A percentile compares a stretch with the other conserved stretches of the same genome.
Conservation (phyloP, 2,113 vertebrate species). For the Salvelinus sp. region DNA sequence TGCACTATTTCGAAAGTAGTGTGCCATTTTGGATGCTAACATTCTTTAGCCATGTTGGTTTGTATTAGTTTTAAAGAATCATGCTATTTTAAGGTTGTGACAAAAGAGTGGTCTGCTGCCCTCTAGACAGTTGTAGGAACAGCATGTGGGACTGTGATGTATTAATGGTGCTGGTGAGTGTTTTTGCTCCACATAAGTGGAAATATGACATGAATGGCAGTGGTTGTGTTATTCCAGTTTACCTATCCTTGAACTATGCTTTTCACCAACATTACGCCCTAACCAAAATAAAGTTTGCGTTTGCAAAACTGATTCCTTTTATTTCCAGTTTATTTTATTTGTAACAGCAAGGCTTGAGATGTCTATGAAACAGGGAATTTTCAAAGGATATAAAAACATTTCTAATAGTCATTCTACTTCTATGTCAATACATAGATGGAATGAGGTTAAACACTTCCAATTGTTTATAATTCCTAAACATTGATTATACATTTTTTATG, state of each 20-base stretch:
- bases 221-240: conserved; percentile 72
- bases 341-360: background rate
- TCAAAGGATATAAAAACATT: too few relatives aligned
- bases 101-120: conserved; percentile 33
- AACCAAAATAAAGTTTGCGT: conserved; percentile 81
- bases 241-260: conserved; percentile 73
- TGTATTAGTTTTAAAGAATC: conserved; percentile 3
- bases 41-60: too few relatives aligned
- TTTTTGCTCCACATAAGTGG: conserved; percentile 39
- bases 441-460: too few relatives aligned
- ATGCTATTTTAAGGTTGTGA: conserved; percentile 1
- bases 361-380: background rate
- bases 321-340: conserved; percentile 15
- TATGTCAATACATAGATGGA: too few relatives aligned
- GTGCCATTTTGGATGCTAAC: too few relatives aligned
- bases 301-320: conserved; percentile 46
- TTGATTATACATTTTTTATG: too few relatives aligned
- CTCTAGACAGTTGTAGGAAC: conserved; percentile 30
- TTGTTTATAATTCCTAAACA: too few relatives aligned
- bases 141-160: conserved; percentile 40
- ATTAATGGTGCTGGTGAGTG: conserved; percentile 26
- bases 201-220: conserved; percentile 44
- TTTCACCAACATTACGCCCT: conserved; percentile 78
- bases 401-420: too few relatives aligned
- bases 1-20: too few relatives aligned